Percentiles rank a stretch among this genome's conserved stretches.
Evolutionary conservation across 2,797 vertebrate species (phyloP).

Genomic region (Simalia tracyae): DNA sequence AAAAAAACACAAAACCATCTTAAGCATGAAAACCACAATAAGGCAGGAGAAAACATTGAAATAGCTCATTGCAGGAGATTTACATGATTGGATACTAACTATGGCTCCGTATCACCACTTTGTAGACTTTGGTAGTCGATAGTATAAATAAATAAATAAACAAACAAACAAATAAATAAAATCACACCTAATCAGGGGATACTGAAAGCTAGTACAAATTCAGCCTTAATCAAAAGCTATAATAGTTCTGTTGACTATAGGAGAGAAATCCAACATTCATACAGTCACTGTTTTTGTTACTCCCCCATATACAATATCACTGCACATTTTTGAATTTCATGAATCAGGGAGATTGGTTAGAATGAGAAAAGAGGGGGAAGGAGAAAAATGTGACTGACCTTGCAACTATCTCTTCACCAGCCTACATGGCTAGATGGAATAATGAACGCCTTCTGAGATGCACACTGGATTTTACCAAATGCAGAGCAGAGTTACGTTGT

Average conservation of each 20-base stretch:
- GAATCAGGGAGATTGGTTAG: background rate
- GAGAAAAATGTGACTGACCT: background rate
- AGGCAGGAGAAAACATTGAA: background rate
- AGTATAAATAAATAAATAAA: background rate
- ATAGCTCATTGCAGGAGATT: background rate
- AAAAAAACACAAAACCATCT: background rate
- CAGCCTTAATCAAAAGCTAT: background rate
- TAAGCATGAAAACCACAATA: background rate
- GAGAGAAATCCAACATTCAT: background rate
- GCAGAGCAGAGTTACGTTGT: background rate
- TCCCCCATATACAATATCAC: background rate
- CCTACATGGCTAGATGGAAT: background rate
- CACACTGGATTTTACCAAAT: background rate
- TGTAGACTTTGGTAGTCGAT: background rate
- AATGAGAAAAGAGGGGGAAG: background rate
- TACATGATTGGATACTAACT: background rate
- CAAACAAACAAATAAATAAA: background rate
- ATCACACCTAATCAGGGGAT: background rate
- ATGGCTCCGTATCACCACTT: background rate
- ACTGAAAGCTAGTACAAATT: background rate
- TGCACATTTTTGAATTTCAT: background rate
- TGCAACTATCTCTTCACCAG: background rate
- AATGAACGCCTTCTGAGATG: background rate
- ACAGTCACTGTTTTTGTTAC: background rate
- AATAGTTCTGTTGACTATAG: background rate